phyloP scores from a whole-genome alignment of 2,888 invertebrate genomes.

The Danaus chrysippus region DNA sequence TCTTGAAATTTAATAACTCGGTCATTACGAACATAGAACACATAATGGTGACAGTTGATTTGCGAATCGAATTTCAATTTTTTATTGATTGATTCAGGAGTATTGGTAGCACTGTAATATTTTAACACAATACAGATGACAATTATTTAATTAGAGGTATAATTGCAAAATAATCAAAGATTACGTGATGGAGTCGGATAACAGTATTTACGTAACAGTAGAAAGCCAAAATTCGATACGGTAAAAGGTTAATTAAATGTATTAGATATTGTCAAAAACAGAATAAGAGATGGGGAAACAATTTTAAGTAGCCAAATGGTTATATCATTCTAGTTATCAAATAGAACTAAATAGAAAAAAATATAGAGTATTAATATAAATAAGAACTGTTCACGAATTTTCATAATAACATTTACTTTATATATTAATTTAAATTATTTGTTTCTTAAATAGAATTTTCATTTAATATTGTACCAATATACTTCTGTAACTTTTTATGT shows the following conservation, averaged over 20 bases:
- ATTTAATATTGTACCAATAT: neutral
- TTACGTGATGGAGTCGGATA: conserved; percentile 22
- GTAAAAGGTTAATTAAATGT: conserved; percentile 17
- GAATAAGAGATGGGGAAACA: neutral
- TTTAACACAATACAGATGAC: conserved; percentile 17
- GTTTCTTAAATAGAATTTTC: too few species aligned
- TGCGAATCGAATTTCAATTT: too few species aligned
- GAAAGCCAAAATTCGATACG: conserved; percentile 26
- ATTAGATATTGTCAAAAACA: conserved; percentile 13
- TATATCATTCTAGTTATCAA: neutral
- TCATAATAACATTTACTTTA: too few species aligned
- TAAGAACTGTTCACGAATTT: too few species aligned
- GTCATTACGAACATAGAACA: too few species aligned
- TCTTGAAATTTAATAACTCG: too few species aligned
- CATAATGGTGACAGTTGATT: too few species aligned
- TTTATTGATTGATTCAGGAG: neutral
- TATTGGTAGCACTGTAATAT: neutral
- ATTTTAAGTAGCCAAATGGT: neutral
- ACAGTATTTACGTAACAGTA: conserved; percentile 22
- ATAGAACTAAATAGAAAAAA: neutral
- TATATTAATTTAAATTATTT: too few species aligned
- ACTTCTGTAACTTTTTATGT: neutral
- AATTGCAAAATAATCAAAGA: conserved; percentile 20
- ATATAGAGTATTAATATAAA: too few species aligned
- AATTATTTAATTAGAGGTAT: conserved; percentile 17